Conservation (phyloP, 1,140 invertebrate species). For the Venturia canescens region DNA sequence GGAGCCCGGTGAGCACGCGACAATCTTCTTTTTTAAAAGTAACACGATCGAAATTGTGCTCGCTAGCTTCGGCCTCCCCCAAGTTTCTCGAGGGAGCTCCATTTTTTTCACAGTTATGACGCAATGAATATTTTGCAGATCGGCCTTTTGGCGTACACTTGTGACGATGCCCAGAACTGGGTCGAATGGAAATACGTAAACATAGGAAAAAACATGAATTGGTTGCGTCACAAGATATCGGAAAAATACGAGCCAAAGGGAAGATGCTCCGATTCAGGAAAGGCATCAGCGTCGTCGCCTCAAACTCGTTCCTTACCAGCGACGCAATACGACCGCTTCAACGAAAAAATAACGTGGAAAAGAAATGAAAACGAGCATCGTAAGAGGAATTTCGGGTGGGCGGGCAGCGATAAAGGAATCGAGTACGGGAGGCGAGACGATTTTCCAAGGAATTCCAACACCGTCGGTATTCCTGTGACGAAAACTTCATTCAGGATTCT, state of each 20-base stretch:
- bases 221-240: conserved; percentile 50
- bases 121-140: conserved; percentile 53
- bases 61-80: too few species aligned
- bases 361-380: not conserved
- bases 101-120: too few species aligned
- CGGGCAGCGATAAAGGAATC: not conserved
- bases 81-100: too few species aligned
- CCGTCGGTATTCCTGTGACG: conserved; percentile 3
- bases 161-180: conserved; percentile 61
- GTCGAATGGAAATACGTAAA: conserved; percentile 64
- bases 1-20: too few species aligned
- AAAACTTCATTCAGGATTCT: conserved; percentile 4
- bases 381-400: not conserved
- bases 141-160: conserved; percentile 62
- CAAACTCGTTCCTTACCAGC: not conserved
- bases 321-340: not conserved
- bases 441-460: conserved; percentile 21
- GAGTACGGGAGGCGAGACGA: not conserved
- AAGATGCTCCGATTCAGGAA: not conserved
- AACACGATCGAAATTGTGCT: too few species aligned
- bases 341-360: not conserved
- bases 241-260: not conserved
- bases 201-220: conserved; percentile 60
- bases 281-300: not conserved
- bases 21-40: too few species aligned